Percentiles rank a stretch among this genome's conserved stretches.
phyloP scores from a whole-genome alignment of 2,797 vertebrate genomes.

The Coendou prehensilis region DNA sequence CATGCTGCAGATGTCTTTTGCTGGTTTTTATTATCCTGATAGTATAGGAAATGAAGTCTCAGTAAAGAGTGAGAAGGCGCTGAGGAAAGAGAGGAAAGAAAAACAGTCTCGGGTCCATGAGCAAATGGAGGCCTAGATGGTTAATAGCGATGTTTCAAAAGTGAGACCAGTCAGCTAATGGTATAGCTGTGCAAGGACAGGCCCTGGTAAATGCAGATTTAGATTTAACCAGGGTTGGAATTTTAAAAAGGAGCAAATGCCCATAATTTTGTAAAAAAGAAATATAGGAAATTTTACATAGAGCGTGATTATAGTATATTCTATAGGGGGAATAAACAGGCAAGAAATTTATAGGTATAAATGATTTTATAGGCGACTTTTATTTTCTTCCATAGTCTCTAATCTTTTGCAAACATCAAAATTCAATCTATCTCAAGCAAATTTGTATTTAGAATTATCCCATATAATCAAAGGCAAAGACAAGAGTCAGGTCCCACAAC shows the following conservation, averaged over 20 bases:
- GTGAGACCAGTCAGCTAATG: background rate
- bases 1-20: background rate
- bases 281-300: background rate
- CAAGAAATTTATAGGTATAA: background rate
- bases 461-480: background rate
- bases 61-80: background rate
- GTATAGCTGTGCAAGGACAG: background rate
- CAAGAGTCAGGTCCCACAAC: background rate
- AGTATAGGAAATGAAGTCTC: conserved; percentile 3
- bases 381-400: conserved; percentile 34
- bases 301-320: background rate
- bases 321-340: background rate
- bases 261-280: conserved; percentile 31
- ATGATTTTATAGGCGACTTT: background rate
- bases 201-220: background rate
- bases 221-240: background rate
- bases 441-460: background rate
- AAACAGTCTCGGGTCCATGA: background rate
- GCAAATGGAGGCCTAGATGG: background rate
- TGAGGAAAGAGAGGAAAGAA: background rate
- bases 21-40: background rate
- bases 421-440: background rate
- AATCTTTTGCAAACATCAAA: conserved; percentile 22
- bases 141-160: background rate
- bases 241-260: conserved; percentile 14